These are phyloP conservation scores for Prunella strophiata DNA, from an alignment of 2,797 vertebrate species.

Conservation along the genomic window DNA sequence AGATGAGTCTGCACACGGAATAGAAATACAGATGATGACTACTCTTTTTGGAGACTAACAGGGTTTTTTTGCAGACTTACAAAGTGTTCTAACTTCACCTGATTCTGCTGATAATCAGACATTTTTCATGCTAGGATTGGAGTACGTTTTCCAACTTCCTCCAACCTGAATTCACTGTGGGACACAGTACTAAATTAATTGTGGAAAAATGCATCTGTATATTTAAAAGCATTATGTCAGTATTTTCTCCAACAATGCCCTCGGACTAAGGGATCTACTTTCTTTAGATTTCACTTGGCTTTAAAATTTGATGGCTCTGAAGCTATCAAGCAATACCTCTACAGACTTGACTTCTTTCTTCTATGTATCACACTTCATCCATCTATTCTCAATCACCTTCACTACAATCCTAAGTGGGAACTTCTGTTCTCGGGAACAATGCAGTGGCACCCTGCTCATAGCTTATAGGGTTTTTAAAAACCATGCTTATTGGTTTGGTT, in stretches of 20 bases:
- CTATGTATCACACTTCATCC: background rate
- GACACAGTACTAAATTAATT: background rate
- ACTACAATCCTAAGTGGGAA: background rate
- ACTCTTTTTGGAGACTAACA: background rate
- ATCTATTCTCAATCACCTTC: background rate
- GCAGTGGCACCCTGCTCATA: background rate
- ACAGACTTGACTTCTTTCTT: background rate
- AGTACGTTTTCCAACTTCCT: background rate
- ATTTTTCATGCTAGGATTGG: background rate
- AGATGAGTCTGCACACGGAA: background rate
- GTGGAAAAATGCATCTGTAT: background rate
- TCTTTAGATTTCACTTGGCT: background rate
- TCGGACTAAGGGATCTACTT: background rate
- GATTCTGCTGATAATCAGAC: background rate
- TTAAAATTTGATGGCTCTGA: background rate
- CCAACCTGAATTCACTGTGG: background rate
- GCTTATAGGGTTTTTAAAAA: background rate
- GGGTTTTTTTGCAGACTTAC: background rate
- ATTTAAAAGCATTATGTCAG: background rate
- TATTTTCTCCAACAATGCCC: background rate
- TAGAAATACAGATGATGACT: background rate
- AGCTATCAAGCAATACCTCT: background rate
- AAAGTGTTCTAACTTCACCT: background rate
- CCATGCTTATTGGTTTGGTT: rapidly evolving
- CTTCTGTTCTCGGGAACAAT: background rate